phyloP scores from a whole-genome alignment of 2,113 vertebrate genomes.

The Mohoua ochrocephala region DNA sequence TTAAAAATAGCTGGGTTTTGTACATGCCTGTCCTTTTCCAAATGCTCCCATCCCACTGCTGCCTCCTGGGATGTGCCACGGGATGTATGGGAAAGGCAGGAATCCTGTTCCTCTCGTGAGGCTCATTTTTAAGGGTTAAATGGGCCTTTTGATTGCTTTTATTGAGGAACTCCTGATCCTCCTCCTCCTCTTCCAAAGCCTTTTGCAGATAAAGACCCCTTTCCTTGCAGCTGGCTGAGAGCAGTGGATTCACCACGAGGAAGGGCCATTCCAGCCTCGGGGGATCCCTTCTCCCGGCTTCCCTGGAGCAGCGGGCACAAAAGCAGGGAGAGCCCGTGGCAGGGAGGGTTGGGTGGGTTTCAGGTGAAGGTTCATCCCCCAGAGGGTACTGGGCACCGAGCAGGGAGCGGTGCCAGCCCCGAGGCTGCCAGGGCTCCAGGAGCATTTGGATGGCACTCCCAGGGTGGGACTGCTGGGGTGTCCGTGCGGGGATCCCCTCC shows the following conservation, averaged over 20 bases:
- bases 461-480: background rate
- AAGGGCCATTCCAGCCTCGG: background rate
- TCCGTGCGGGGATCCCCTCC: background rate
- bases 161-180: background rate
- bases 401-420: background rate
- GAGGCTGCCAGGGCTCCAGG: background rate
- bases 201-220: background rate
- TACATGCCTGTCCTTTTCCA: background rate
- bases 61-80: background rate
- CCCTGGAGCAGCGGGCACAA: background rate
- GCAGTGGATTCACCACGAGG: fast-evolving
- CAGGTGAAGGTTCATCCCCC: too few species aligned
- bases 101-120: background rate
- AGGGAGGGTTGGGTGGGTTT: background rate
- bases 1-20: background rate
- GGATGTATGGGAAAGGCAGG: background rate
- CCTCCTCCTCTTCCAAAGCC: background rate
- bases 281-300: background rate
- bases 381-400: background rate
- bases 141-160: background rate
- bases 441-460: fast-evolving
- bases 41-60: background rate
- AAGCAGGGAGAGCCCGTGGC: background rate
- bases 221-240: too few species aligned
- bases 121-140: background rate